These are phyloP conservation scores for Lepidocolaptes lacrymiger DNA, from an alignment of 2,797 vertebrate genomes.

Conservation along the genomic window DNA sequence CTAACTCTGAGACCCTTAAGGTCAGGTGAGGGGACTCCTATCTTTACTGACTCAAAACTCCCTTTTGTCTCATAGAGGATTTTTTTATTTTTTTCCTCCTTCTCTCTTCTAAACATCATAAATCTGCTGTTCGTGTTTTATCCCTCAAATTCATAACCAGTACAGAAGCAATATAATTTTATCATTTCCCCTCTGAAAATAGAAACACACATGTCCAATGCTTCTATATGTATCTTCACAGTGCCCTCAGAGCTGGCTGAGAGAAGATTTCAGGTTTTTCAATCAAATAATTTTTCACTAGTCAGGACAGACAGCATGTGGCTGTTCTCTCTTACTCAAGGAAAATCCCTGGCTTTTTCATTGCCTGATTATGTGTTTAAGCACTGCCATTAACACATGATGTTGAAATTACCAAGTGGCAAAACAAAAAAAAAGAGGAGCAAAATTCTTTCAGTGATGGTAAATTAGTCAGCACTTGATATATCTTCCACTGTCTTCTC, in stretches of 20 bases:
- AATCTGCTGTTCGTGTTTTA: not conserved
- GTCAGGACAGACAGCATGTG: not conserved
- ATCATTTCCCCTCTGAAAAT: not conserved
- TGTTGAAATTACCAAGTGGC: not conserved
- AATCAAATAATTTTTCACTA: not conserved
- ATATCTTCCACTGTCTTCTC: not conserved
- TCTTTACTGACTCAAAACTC: not conserved
- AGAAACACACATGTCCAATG: not conserved
- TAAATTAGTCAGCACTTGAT: not conserved
- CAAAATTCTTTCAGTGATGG: not conserved
- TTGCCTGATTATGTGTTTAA: not conserved
- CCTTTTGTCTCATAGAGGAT: not conserved
- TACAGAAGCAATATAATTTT: not conserved
- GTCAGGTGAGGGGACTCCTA: not conserved
- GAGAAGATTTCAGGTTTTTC: not conserved
- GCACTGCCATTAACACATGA: not conserved
- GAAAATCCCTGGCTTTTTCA: not conserved
- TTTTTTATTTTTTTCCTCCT: not conserved
- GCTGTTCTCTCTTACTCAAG: not conserved
- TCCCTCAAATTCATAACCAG: not conserved
- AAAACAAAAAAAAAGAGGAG: not conserved
- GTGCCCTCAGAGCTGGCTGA: not conserved
- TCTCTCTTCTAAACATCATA: not conserved
- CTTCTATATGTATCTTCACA: not conserved
- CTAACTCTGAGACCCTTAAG: not conserved